Evolutionary conservation across 2,797 vertebrate genomes (phyloP), one percentile per base, ranked within the genome.

Genomic region (Percopsis omiscomaycus): DNA sequence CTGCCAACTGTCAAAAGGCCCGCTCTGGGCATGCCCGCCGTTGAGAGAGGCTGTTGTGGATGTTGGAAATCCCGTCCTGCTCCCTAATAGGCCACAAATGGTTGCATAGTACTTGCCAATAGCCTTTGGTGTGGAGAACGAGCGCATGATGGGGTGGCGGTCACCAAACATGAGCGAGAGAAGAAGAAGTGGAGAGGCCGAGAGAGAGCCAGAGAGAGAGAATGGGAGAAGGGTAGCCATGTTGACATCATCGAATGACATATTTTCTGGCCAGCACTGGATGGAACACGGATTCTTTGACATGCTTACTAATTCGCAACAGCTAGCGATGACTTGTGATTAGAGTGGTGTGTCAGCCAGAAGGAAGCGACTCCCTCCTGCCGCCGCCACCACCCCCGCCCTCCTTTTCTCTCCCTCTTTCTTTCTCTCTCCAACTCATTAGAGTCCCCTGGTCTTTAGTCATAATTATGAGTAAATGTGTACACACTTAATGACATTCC

Each of bases 31-130:
- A 80, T 85, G 83, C 81, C 86, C 78, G 80, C 87, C 86, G 89
- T 92, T 22, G 22, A 90, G 89, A 90, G 83, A 86, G 82, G 83
- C 84, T 86, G 77, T 85, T 86, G 82, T 85, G 86, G 82, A 79
- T 81, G 88, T 89, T 91, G 81, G 81, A 84, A 79, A 93, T 92
- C 92, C 91, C 90, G 91, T 93, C 88, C 87, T 84, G 71, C 51
- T 66, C 86, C 85, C 90, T 92, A 92, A 93, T 93, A 93, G 91
- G 90, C 91, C 93, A 92, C 86, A 88, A 89, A 86, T 90, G 90
- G 80, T 80, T 82, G 87, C 86, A 77, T 85, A 80, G 55, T 54
- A 73, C 77, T 87, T 88, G 90, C 91, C 89, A 91, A 89, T 89
- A 90, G 89, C 68, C 66, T 82, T 89, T 70, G 68, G 80, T 69